Percentiles rank a stretch among this genome's conserved stretches.
phyloP scores from a whole-genome alignment of 2,888 invertebrate genomes.

The Nemurella pictetii region DNA sequence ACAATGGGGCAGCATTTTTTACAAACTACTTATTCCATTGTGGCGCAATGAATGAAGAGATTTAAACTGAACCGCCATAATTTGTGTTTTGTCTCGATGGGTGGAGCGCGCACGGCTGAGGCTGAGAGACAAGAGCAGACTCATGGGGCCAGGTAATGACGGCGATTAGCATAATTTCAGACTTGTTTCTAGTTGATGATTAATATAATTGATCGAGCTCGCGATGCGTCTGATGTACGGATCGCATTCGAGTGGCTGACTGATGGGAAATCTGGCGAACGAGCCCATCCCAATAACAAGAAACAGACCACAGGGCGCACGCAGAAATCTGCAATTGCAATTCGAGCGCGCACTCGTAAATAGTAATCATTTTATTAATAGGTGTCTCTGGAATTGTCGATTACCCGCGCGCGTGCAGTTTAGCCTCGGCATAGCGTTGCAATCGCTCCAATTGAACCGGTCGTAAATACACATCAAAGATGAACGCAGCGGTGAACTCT shows the following conservation, averaged over 20 bases:
- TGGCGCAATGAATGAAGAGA: constrained; percentile 8
- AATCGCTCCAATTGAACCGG: background rate
- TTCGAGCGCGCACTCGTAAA: background rate
- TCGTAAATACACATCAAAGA: background rate
- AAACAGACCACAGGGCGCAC: background rate
- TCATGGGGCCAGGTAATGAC: background rate
- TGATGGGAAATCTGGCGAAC: background rate
- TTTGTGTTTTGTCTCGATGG: background rate
- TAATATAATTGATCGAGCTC: background rate
- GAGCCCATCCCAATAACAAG: background rate
- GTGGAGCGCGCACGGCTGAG: background rate
- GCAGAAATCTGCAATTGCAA: background rate
- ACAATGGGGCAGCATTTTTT: background rate
- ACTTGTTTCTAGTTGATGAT: background rate
- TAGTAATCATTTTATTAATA: background rate
- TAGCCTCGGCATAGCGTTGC: background rate
- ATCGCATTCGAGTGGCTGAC: background rate
- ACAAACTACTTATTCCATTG: background rate
- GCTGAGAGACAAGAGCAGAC: background rate
- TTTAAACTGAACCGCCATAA: background rate
- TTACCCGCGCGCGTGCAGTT: background rate
- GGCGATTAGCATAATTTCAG: background rate
- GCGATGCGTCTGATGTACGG: background rate
- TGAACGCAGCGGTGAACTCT: background rate
- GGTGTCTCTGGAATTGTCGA: background rate